These are phyloP conservation scores for Gerris buenoi DNA, from an alignment of 1,140 invertebrate species.

Conservation along the genomic window DNA sequence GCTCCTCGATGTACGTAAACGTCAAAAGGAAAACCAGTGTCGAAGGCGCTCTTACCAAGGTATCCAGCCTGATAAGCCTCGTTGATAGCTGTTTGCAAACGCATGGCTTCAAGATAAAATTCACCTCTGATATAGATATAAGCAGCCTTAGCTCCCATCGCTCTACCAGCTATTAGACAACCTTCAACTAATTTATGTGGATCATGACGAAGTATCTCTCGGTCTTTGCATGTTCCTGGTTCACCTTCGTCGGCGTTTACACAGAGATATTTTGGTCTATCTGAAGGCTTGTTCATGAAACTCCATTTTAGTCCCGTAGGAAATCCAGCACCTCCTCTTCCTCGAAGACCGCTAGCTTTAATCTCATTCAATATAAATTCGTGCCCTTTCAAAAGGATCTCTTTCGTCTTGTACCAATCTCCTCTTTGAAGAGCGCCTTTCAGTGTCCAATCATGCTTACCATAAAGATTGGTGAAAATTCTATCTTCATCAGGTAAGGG, in stretches of 20 bases:
- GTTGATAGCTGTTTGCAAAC: conserved; percentile 95
- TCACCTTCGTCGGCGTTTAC: conserved; percentile 99
- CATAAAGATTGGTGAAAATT: background rate
- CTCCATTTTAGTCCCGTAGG: conserved; percentile 99
- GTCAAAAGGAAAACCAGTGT: conserved; percentile 95
- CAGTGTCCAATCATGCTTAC: background rate
- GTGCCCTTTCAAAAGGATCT: background rate
- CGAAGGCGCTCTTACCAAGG: conserved; percentile 93
- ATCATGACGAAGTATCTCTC: conserved; percentile 97
- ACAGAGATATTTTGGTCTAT: conserved; percentile 94
- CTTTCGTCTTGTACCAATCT: conserved; percentile 1
- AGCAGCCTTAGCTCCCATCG: conserved; percentile 93
- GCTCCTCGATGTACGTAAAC: conserved; percentile 95
- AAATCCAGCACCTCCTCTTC: conserved; percentile 94
- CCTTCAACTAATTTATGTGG: conserved; percentile 97
- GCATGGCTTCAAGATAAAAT: conserved; percentile 99
- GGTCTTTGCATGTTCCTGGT: conserved; percentile 97
- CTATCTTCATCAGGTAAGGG: background rate
- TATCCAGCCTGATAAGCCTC: conserved; percentile 92
- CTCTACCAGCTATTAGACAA: conserved; percentile 82
- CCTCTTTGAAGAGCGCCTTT: background rate
- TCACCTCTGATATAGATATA: conserved; percentile 99
- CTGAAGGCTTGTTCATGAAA: conserved; percentile 98
- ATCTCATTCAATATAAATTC: conserved; percentile 57
- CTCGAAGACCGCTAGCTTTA: conserved; percentile 87